Base-by-base conservation (phyloP, 2,113 vertebrate species). In the Heterocephalus glaber region DNA sequence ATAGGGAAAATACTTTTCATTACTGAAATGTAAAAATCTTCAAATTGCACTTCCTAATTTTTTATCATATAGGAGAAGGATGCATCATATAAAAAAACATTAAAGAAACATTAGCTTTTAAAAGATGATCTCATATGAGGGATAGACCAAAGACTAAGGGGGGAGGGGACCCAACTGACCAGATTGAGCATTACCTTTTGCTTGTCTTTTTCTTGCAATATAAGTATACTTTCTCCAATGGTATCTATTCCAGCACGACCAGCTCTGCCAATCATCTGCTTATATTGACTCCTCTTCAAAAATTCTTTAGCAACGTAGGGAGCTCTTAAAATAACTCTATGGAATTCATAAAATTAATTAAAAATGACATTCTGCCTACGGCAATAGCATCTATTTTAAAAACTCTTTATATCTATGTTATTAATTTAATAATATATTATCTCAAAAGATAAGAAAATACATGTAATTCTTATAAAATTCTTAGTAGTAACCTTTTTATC, bases 201-300 rank as follows among this genome's bases (percentile, higher is more conserved):
- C 38, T 98, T 98, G 97, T 99, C 99, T 97, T 99, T 99, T 63
- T 99, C 99, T 98, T 99, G 99, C 65, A 99, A 96, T 97, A 99
- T 99, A 44, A 99, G 99, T 97, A 99, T 98, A 91, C 99, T 99
- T 98, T 99, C 99, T 11, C 99, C 99, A 86, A 93, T 61, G 7
- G 97, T 96, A 96, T 99, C 99, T 91, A 99, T 99, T 5, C 99
- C 99, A 5, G 99, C 99, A 87, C 99, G 99, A 3, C 99, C 99
- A 35, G 99, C 99, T 97, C 99, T 98, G 20, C 99, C 99, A 89
- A 99, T 98, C 99, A 99, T 99, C 98, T 99, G 99, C 82, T 99
- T 99, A 97, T 99, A 99, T 85, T 99, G 99, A 96, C 96, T 99
- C 97, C 98, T 99, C 98, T 98, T 99, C 96, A 99, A 98, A 98